phyloP scores from a whole-genome alignment of 1,140 invertebrate genomes.

The Drosophila melanica region DNA sequence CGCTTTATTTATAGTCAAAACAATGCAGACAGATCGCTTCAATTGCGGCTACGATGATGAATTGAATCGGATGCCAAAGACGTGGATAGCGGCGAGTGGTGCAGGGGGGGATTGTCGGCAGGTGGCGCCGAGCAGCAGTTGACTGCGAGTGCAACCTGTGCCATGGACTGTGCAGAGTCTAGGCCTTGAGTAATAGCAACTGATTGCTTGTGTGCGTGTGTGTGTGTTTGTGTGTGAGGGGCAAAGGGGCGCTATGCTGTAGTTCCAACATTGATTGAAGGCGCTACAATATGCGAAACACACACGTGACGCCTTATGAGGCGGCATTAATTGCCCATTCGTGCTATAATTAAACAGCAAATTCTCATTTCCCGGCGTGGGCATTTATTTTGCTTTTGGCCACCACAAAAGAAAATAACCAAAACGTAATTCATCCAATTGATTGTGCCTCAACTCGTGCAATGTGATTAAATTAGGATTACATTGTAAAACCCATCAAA shows the following conservation, averaged over 20 bases:
- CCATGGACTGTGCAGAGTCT: conserved; percentile 3
- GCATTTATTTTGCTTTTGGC: background rate
- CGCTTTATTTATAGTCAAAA: conserved; percentile 71
- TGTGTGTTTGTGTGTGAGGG: background rate
- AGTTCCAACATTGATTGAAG: conserved; percentile 31
- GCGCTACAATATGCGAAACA: conserved; percentile 34
- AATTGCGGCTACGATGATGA: conserved; percentile 61
- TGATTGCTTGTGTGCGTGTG: background rate
- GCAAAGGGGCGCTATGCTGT: background rate
- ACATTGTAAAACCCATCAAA: conserved; percentile 2
- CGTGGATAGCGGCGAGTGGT: conserved; percentile 18
- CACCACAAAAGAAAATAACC: background rate
- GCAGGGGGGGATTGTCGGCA: background rate
- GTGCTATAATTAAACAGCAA: conserved; percentile 44
- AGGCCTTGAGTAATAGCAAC: background rate
- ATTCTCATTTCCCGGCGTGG: conserved; percentile 19
- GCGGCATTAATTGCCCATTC: conserved; percentile 49
- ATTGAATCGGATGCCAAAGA: conserved; percentile 23
- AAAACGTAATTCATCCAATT: background rate
- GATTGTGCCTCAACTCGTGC: conserved; percentile 2
- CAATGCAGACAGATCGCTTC: conserved; percentile 75
- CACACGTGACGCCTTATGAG: conserved; percentile 47
- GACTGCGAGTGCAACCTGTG: conserved; percentile 19
- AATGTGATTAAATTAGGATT: conserved; percentile 13
- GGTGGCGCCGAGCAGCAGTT: background rate